Conservation (phyloP, 2,888 invertebrate species). For the Dimorphilus gyrociliatus region DNA sequence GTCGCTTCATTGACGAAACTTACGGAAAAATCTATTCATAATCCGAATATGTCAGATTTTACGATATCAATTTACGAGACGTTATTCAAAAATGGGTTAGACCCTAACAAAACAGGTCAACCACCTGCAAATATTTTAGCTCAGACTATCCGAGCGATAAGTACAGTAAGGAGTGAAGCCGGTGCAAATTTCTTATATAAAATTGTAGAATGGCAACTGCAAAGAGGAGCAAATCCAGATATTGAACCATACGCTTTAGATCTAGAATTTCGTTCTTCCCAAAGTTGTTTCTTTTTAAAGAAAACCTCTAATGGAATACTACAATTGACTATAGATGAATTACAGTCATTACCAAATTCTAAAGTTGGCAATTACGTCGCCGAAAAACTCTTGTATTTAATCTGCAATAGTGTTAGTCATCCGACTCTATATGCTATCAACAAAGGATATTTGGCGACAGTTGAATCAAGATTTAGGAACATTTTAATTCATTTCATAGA, state of each 20-base stretch:
- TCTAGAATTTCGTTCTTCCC: conserved; percentile 41
- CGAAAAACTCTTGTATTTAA: conserved; percentile 45
- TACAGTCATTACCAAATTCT: no score
- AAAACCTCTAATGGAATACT: conserved; percentile 40
- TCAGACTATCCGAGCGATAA: conserved; percentile 47
- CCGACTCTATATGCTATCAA: conserved; percentile 49
- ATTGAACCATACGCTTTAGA: conserved; percentile 44
- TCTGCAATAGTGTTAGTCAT: conserved; percentile 47
- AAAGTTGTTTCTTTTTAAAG: conserved; percentile 43
- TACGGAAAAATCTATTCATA: no score
- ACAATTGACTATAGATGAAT: conserved; percentile 47
- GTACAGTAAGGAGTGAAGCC: no score
- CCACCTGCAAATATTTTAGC: no score
- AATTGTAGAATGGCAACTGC: conserved; percentile 53
- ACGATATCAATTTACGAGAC: no score
- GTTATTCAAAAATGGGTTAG: no score
- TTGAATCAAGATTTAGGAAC: no score
- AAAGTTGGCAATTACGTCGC: no score
- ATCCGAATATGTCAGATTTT: no score
- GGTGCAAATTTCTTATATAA: no score
- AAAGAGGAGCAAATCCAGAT: conserved; percentile 58
- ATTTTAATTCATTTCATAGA: conserved; percentile 39
- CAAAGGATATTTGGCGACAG: no score
- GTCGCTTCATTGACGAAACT: conserved; percentile 9
- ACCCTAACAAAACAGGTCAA: conserved; percentile 40